Percentiles rank a stretch among this genome's conserved stretches.
Evolutionary conservation across 2,888 invertebrate genomes (phyloP).

Genomic region (Hemistola chrysoprasaria): DNA sequence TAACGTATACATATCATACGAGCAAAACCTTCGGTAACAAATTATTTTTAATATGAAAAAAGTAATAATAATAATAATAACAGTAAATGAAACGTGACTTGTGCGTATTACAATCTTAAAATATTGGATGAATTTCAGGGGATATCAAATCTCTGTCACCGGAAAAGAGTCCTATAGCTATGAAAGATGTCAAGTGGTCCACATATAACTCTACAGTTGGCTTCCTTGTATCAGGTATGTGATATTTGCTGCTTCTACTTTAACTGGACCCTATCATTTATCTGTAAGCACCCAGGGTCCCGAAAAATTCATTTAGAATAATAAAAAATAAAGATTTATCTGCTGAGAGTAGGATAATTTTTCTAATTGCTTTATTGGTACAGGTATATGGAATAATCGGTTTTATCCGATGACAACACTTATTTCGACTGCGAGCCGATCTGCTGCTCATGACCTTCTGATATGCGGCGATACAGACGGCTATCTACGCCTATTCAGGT

Average conservation of each 20-base stretch:
- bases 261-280: too few species aligned
- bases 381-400: conserved; percentile 94
- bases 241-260: too few species aligned
- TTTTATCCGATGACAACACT: conserved; percentile 93
- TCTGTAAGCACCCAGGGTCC: too few species aligned
- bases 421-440: conserved; percentile 90
- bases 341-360: too few species aligned
- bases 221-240: conserved; percentile 90
- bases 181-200: conserved; percentile 96
- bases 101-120: too few species aligned
- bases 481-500: conserved; percentile 91
- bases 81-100: too few species aligned
- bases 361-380: conserved; percentile 26
- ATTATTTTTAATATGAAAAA: too few species aligned
- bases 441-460: conserved; percentile 91
- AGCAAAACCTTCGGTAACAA: too few species aligned
- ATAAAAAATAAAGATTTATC: too few species aligned
- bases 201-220: conserved; percentile 94
- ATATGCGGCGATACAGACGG: conserved; percentile 95
- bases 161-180: conserved; percentile 93
- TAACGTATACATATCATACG: too few species aligned
- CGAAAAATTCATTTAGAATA: too few species aligned
- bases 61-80: too few species aligned
- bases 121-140: conserved; percentile 87
- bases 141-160: conserved; percentile 93